phyloP scores from a whole-genome alignment of 2,113 vertebrate genomes.

The Callaeas wilsoni region DNA sequence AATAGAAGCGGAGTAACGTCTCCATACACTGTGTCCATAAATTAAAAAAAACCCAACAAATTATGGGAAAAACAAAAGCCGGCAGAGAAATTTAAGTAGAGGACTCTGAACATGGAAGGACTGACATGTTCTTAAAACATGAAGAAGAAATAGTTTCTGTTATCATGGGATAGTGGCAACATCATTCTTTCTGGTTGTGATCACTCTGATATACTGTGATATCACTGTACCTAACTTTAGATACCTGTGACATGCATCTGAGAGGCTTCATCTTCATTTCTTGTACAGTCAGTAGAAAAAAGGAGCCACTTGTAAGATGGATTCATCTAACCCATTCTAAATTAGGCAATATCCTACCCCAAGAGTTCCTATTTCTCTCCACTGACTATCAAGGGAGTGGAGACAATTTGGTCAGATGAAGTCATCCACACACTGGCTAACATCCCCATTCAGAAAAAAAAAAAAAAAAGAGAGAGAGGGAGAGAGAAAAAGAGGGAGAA shows the following conservation, averaged over 20 bases:
- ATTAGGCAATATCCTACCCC: background rate
- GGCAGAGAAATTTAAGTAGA: background rate
- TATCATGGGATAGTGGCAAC: background rate
- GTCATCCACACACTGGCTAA: background rate
- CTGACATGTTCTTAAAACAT: background rate
- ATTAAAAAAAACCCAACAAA: background rate
- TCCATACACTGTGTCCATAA: background rate
- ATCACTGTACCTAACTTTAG: background rate
- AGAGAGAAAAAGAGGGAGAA: background rate
- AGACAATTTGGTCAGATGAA: background rate
- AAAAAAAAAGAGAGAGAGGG: background rate
- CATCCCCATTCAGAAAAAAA: background rate
- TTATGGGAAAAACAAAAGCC: background rate
- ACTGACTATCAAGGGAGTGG: background rate
- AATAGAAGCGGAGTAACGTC: background rate
- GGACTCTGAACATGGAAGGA: background rate
- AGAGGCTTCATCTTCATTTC: slow-evolving; percentile 1
- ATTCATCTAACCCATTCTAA: background rate
- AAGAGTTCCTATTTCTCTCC: background rate
- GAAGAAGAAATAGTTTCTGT: background rate
- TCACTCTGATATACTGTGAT: background rate
- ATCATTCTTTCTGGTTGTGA: background rate
- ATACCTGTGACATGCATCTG: background rate
- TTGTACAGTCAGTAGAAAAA: background rate
- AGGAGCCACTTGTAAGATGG: background rate